A percentile compares a stretch with the other conserved stretches of the same genome.
phyloP scores from a whole-genome alignment of 1,140 invertebrate genomes.

The Glossosoma conforme region DNA sequence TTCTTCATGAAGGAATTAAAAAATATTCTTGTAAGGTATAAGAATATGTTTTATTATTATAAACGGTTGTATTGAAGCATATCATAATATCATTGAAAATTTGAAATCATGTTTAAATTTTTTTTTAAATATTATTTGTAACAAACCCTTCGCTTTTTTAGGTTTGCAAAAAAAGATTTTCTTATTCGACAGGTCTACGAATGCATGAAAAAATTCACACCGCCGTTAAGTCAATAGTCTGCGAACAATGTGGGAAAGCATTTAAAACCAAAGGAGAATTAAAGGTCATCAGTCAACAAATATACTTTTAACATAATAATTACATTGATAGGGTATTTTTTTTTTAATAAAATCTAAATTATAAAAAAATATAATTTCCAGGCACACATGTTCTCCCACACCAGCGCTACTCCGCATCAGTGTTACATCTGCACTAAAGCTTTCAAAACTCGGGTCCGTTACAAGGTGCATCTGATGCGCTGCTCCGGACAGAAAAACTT shows the following conservation, averaged over 20 bases:
- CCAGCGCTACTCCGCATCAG: neutral
- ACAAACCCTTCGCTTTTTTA: neutral
- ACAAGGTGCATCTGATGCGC: neutral
- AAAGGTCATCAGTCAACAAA: neutral
- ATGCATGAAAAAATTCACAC: constrained; percentile 3
- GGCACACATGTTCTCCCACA: neutral
- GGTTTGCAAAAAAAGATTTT: neutral
- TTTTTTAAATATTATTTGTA: neutral
- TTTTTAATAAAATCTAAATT: neutral
- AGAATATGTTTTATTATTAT: neutral
- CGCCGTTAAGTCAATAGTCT: neutral
- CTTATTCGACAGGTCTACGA: neutral
- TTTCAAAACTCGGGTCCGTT: neutral
- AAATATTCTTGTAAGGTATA: neutral
- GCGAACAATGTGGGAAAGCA: neutral
- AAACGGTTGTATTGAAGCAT: too few species aligned
- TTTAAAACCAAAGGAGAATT: constrained; percentile 1
- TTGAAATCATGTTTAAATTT: too few species aligned
- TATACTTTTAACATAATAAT: too few species aligned
- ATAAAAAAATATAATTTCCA: neutral
- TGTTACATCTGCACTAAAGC: neutral
- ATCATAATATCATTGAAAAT: too few species aligned
- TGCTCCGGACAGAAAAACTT: constrained; percentile 1
- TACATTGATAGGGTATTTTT: too few species aligned
- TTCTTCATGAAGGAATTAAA: neutral